phyloP scores from a whole-genome alignment of 2,888 invertebrate genomes.

The Cylindroiulus punctatus region DNA sequence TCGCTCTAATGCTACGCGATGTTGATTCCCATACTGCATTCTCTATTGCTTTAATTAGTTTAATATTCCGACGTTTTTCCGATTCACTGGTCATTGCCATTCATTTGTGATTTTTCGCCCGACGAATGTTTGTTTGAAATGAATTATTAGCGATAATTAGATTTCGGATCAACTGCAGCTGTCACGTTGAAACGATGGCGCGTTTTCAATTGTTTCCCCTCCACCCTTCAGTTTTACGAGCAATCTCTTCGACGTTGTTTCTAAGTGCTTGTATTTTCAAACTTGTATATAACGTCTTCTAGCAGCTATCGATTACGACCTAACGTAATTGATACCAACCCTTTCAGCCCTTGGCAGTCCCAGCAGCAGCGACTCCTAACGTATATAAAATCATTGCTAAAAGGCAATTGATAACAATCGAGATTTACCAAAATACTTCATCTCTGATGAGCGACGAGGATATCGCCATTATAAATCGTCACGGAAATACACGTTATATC shows the following conservation, averaged over 20 bases:
- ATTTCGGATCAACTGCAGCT: slow-evolving; percentile 6
- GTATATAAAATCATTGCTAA: no score
- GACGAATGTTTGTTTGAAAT: slow-evolving; percentile 11
- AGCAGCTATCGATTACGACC: no score
- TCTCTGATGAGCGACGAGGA: no score
- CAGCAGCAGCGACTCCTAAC: no score
- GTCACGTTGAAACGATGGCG: background rate
- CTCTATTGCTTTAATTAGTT: slow-evolving; percentile 10
- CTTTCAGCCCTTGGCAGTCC: no score
- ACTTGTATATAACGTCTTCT: background rate
- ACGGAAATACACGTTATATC: no score
- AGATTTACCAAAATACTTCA: no score
- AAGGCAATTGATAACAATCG: no score
- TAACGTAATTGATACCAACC: no score
- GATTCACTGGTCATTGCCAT: slow-evolving; percentile 32
- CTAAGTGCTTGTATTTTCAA: background rate
- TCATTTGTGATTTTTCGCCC: slow-evolving; percentile 14
- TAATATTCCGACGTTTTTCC: slow-evolving; percentile 13
- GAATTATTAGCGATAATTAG: slow-evolving; percentile 24
- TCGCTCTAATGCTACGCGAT: background rate
- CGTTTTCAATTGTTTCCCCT: background rate
- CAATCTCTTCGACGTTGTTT: background rate
- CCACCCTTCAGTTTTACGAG: background rate
- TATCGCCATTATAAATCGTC: no score
- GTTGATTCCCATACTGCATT: no score